These are phyloP conservation scores for Ibycter americanus DNA, from an alignment of 2,797 vertebrate species.

Conservation along the genomic window DNA sequence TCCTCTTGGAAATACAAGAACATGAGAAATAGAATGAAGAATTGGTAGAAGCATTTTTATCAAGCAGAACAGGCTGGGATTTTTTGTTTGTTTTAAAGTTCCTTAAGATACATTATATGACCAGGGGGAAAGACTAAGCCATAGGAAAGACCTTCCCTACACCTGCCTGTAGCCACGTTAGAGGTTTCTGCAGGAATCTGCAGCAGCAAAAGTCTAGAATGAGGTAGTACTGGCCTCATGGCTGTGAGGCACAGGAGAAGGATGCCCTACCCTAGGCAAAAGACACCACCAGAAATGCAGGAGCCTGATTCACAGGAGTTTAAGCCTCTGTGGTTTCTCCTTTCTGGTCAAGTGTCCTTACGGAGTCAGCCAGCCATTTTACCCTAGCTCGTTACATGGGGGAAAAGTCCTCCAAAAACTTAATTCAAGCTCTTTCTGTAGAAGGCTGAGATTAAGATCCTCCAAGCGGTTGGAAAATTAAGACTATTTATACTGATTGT, in stretches of 20 bases:
- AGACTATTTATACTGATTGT: not conserved
- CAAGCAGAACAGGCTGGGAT: rapidly evolving
- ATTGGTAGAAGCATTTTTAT: not conserved
- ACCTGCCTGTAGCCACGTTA: rapidly evolving
- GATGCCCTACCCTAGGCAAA: not conserved
- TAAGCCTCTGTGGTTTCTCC: not conserved
- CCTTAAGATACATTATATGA: not conserved
- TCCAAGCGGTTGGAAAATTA: not conserved
- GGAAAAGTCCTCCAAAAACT: not conserved
- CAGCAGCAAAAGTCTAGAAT: not conserved
- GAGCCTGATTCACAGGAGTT: not conserved
- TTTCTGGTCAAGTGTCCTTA: not conserved
- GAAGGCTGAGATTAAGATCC: not conserved
- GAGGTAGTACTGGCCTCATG: not conserved
- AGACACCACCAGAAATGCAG: not conserved
- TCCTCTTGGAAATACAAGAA: not conserved
- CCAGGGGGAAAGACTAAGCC: not conserved
- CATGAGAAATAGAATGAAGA: not conserved
- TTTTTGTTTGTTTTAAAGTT: not conserved
- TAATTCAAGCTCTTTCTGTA: not conserved
- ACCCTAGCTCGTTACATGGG: not conserved
- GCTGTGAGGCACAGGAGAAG: not conserved
- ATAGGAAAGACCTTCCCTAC: not conserved
- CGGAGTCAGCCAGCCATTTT: not conserved
- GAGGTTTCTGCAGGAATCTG: not conserved